phyloP scores from a whole-genome alignment of 2,113 vertebrate genomes.

The Etheostoma spectabile region DNA sequence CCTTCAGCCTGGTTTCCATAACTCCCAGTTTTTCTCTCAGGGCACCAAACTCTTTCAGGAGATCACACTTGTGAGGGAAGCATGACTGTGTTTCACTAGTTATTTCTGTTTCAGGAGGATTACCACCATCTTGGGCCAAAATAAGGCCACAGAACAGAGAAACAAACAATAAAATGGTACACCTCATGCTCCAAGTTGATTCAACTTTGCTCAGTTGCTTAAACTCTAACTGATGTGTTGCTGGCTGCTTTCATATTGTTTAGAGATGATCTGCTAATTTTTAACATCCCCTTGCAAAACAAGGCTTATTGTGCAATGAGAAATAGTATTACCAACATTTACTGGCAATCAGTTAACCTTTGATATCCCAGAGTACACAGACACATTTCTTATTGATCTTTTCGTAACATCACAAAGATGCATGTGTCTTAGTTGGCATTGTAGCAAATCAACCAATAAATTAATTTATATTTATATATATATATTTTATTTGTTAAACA shows the following conservation, averaged over 20 bases:
- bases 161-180: background rate
- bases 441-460: too few species aligned
- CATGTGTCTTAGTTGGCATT: too few species aligned
- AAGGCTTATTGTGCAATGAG: too few species aligned
- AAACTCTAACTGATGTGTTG: background rate
- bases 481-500: too few species aligned
- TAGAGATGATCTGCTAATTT: background rate
- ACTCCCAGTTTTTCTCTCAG: background rate
- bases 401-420: too few species aligned
- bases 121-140: background rate
- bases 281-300: background rate
- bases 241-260: background rate
- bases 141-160: background rate
- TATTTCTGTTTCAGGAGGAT: accelerated
- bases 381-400: too few species aligned
- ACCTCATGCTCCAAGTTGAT: background rate
- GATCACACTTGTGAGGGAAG: background rate
- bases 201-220: accelerated
- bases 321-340: too few species aligned
- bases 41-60: slow-evolving; percentile 6
- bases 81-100: background rate
- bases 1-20: background rate
- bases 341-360: too few species aligned
- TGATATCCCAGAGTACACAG: too few species aligned
- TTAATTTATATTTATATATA: too few species aligned